Evolutionary conservation across 2,113 vertebrate species (phyloP), one percentile per base, ranked within the genome.

Genomic region (Sphaerodactylus townsendi): DNA sequence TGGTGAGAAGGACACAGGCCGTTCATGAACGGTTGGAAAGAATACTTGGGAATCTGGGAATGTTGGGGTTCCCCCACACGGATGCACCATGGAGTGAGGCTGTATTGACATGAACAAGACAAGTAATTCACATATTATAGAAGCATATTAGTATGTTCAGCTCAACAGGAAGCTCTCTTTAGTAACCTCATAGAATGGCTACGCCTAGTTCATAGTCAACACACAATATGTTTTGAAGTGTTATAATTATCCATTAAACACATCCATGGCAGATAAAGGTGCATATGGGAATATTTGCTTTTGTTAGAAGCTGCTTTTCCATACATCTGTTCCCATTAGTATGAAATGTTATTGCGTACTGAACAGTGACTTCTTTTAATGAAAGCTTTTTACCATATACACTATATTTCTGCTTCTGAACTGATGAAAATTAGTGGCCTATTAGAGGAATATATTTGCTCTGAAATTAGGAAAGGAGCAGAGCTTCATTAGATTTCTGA

Each of bases 51-150:
- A 96, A 80, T 99, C 98, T 93, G 97, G 94, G 91, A 97, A 96
- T 93, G 96, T 95, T 94, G 96, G 96, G 89, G 95, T 97, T 96
- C 96, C 97, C 97, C 96, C 97, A 97, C 96, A 96, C 66, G 96
- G 97, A 95, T 98, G 97, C 79, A 92, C 95, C 94, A 97, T 87
- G 96, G 97, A 97, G 95, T 97, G 98, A 95, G 98, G 97, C 97
- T 98, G 98, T 96, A 98, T 98, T 91, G 96, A 99, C 96, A 97
- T 96, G 97, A 98, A 97, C 95, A 97, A 98, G 97, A 99, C 97
- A 98, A 93, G 97, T 97, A 96, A 97, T 96, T 96, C 94, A 96
- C 93, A 97, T 94, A 95, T 98, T 97, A 95, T 96, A 95, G 96
- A 97, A 97, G 96, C 94, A 97, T 96, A 95, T 93, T 86, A 95